Base-by-base conservation (phyloP, 2,113 vertebrate genomes). In the Halichoeres trimaculatus region DNA sequence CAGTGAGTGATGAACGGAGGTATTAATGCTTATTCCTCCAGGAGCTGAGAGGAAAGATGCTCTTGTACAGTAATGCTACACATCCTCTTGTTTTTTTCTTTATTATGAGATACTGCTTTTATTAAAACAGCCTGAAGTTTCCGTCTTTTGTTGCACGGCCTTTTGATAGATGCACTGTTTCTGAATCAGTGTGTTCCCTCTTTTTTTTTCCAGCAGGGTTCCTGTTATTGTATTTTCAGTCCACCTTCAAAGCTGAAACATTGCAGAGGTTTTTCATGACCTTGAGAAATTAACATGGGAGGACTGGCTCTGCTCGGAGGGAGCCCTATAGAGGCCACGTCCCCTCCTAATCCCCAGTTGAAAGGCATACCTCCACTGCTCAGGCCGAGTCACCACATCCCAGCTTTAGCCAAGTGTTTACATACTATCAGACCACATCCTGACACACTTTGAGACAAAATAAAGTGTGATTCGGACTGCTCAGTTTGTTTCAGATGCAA, bases 211-310 rank as follows among this genome's bases (percentile, higher is more conserved):
- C 89, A 89, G 91, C 87, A 72, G 86, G 89, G 86, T 76, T 88
- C 85, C 87, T 89, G 84, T 88, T 90, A 81, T 91, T 88, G 84
- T 93, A 86, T 91, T 86, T 84, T 57, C 74, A 71, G 83, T 87
- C 79, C 88, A 90, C 88, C 85, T 89, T 92, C 81, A 90, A 88
- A 89, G 83, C 79, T 80, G 61, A 80, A 81, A 87, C 81, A 70
- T 85, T 67, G 78, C 84, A 84, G 76, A 82, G 85, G 57, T 76
- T 89, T 71, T 78, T 88, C 72, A 73, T 90, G 89, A 92, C 92
- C 92, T 91, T 93, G 92, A 88, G 79, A 90, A 92, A 90, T 92
- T 85, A 92, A 88, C 87, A 88, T 90, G 85, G 87, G 84, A 85
- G 73, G 84, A 90, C 84, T 78, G 87, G 86, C 87, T 90, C 74